Conservation (phyloP, 2,113 vertebrate genomes). For the Pachypanchax playfairii region DNA sequence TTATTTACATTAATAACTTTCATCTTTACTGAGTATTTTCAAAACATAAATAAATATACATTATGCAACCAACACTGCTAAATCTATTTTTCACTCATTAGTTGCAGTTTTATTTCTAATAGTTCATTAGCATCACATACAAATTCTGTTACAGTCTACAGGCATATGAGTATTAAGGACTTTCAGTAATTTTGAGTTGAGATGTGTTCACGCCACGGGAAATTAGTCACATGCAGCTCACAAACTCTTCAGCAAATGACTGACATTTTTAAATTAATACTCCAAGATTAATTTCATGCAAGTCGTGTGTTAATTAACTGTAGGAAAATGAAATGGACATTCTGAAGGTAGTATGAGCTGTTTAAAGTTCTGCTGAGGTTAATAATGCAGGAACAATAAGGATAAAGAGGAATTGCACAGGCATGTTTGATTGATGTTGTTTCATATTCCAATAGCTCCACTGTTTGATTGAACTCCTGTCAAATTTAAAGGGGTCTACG, state of each 20-base stretch:
- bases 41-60: too few species aligned
- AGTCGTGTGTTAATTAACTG: constrained; percentile 62
- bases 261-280: constrained; percentile 68
- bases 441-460: constrained; percentile 52
- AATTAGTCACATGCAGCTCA: constrained; percentile 46
- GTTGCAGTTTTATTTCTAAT: constrained; percentile 31
- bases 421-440: constrained; percentile 48
- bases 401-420: constrained; percentile 5
- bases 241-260: constrained; percentile 46
- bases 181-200: constrained; percentile 60
- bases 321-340: constrained; percentile 55
- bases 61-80: too few species aligned
- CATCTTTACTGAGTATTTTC: too few species aligned
- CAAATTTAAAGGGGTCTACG: constrained; percentile 54
- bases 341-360: constrained; percentile 22
- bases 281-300: constrained; percentile 45
- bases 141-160: constrained; percentile 2
- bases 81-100: neutral
- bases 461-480: constrained; percentile 5
- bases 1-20: too few species aligned
- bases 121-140: constrained; percentile 43
- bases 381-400: constrained; percentile 21
- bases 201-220: constrained; percentile 33
- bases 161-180: constrained; percentile 45
- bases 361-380: constrained; percentile 18